These are phyloP conservation scores for Pseudorasbora parva DNA, from an alignment of 2,113 vertebrate species.

Conservation along the genomic window DNA sequence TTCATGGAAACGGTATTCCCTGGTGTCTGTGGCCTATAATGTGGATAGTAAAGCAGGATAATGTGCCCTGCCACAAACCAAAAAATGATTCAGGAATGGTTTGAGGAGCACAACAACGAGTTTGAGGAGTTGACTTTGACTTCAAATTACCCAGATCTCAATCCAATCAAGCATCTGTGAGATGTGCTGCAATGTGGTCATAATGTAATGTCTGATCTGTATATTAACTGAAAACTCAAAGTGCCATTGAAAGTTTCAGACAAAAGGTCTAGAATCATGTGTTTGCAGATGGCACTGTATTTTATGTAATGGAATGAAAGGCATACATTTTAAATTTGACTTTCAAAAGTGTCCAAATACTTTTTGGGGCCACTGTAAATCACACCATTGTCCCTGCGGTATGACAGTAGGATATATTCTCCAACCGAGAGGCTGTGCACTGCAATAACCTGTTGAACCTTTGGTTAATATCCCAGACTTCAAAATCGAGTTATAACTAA, in stretches of 20 bases:
- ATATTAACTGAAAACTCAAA: neutral
- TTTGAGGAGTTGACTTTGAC: too few species aligned
- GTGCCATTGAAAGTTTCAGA: neutral
- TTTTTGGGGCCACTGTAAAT: neutral
- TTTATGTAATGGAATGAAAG: neutral
- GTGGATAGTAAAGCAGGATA: too few species aligned
- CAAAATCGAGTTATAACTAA: constrained; percentile 12
- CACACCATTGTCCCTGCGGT: neutral
- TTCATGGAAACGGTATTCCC: too few species aligned
- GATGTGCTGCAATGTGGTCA: too few species aligned
- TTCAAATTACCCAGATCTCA: too few species aligned
- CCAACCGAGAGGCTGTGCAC: neutral
- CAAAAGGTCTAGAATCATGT: neutral
- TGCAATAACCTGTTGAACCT: constrained; percentile 14
- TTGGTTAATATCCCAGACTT: neutral
- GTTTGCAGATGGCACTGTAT: neutral
- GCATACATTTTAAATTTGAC: neutral
- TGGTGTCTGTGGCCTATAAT: too few species aligned
- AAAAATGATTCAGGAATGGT: too few species aligned
- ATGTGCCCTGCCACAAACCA: too few species aligned
- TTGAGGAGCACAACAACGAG: too few species aligned
- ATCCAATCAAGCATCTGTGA: too few species aligned
- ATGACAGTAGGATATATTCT: neutral
- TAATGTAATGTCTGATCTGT: neutral
- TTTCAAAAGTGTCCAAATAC: constrained; percentile 2